A percentile compares a stretch with the other conserved stretches of the same genome.
Conservation (phyloP, 1,140 invertebrate species). For the Macrobrachium nipponense region DNA sequence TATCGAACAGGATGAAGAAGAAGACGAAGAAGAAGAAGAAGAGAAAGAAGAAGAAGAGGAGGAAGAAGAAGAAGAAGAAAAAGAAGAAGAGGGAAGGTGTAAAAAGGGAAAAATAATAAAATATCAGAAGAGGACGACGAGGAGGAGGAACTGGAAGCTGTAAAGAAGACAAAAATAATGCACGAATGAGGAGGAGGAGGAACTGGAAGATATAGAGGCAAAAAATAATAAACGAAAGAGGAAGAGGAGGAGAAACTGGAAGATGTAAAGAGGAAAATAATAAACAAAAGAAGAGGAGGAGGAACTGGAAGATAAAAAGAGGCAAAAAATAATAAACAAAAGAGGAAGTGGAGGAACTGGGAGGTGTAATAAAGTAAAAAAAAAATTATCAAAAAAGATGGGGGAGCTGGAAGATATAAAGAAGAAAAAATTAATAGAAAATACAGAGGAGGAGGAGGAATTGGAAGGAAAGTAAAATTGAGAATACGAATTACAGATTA, state of each 20-base stretch:
- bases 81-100: neutral
- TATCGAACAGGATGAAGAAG: neutral
- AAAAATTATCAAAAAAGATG: neutral
- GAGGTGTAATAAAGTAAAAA: neutral
- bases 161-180: neutral
- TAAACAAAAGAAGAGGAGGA: neutral
- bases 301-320: neutral
- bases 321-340: neutral
- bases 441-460: conserved; percentile 16
- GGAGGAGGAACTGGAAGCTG: neutral
- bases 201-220: neutral
- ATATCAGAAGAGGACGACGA: no score
- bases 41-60: no score
- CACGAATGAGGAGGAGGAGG: neutral
- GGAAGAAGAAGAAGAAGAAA: neutral
- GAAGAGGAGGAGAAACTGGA: no score
- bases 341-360: neutral
- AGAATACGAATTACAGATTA: no score
- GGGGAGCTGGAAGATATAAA: neutral
- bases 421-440: neutral
- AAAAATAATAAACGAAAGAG: neutral
- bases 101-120: neutral
- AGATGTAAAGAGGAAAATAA: conserved; percentile 1
- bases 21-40: neutral
- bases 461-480: no score